Conservation (phyloP, 2,113 vertebrate genomes). For the Callionymus lyra region DNA sequence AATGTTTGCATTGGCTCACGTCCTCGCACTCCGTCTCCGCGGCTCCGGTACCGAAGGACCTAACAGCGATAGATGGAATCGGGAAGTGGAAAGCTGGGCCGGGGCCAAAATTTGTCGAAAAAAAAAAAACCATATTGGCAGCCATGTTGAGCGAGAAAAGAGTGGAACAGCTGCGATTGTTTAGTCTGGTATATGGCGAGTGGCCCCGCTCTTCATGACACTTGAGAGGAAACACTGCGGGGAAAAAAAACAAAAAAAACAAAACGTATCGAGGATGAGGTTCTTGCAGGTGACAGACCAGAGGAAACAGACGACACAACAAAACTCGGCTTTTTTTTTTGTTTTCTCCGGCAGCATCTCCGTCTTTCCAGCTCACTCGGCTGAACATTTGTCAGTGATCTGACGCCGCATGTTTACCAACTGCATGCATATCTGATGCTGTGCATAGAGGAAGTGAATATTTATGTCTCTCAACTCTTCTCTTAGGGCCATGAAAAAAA, state of each 20-base stretch:
- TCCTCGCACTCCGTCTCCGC: slow-evolving; percentile 21
- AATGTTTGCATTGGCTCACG: slow-evolving; percentile 55
- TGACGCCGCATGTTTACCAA: slow-evolving; percentile 3
- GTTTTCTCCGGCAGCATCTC: background rate
- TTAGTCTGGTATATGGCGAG: slow-evolving; percentile 12
- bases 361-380: slow-evolving; percentile 1
- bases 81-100: slow-evolving; percentile 36
- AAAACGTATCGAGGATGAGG: slow-evolving; percentile 2
- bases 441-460: slow-evolving; percentile 7
- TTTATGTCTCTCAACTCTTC: slow-evolving; percentile 1
- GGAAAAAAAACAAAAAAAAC: slow-evolving; percentile 7
- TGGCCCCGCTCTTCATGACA: background rate
- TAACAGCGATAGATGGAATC: slow-evolving; percentile 32
- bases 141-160: slow-evolving; percentile 37
- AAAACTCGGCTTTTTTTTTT: background rate
- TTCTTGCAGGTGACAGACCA: slow-evolving; percentile 2
- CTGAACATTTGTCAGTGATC: slow-evolving; percentile 8
- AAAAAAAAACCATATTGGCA: slow-evolving; percentile 8
- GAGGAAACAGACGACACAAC: background rate
- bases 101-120: slow-evolving; percentile 31
- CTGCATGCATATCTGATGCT: slow-evolving; percentile 8
- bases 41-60: slow-evolving; percentile 20
- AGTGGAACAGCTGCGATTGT: slow-evolving; percentile 24
- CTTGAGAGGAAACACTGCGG: background rate
- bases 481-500: background rate